These are phyloP conservation scores for Chaetogeoica ovagalla DNA, from an alignment of 2,888 invertebrate species.

Conservation along the genomic window DNA sequence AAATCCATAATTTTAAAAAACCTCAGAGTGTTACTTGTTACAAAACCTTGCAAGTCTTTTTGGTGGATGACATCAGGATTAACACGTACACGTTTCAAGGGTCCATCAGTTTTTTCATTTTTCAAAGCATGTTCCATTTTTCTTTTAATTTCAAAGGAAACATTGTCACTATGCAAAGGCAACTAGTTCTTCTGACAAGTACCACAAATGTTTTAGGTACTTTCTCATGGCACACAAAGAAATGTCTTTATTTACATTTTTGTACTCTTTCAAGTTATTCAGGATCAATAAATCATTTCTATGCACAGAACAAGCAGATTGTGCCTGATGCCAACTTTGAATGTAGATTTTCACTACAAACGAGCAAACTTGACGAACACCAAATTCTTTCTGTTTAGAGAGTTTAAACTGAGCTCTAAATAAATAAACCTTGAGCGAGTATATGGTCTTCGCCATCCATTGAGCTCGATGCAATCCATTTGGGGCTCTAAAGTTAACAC, in stretches of 20 bases:
- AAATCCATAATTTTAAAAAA: too few species aligned
- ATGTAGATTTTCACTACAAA: not conserved
- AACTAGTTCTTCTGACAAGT: not conserved
- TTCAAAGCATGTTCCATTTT: not conserved
- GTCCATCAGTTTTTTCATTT: not conserved
- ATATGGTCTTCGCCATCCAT: slow-evolving; percentile 56
- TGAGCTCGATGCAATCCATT: slow-evolving; percentile 56
- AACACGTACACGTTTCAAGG: not conserved
- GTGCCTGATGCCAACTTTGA: not conserved
- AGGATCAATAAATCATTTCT: not conserved
- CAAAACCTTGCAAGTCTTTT: not conserved
- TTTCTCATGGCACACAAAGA: not conserved
- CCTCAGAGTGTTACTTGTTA: not conserved
- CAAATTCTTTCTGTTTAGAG: not conserved
- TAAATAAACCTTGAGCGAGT: not conserved
- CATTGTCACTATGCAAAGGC: not conserved
- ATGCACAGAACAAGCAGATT: not conserved
- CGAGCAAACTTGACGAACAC: too few species aligned
- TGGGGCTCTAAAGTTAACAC: slow-evolving; percentile 51
- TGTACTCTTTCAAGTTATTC: not conserved
- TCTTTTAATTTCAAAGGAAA: not conserved
- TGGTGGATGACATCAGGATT: not conserved
- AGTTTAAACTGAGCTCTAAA: not conserved
- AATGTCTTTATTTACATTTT: not conserved
- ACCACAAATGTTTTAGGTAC: too few species aligned